These are phyloP conservation scores for Coregonus suidteri DNA, from an alignment of 2,797 vertebrate genomes.

Conservation along the genomic window DNA sequence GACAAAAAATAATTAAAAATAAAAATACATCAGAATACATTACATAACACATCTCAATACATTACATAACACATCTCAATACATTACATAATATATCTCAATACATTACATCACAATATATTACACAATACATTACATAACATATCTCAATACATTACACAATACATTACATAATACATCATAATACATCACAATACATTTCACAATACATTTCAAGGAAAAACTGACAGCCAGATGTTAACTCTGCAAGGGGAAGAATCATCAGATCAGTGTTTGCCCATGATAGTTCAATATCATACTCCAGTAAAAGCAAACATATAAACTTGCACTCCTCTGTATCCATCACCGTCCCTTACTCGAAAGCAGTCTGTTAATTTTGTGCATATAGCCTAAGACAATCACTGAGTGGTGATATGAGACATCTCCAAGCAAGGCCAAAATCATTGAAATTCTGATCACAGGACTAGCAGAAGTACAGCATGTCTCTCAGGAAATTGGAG, in stretches of 20 bases:
- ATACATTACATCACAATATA: no score
- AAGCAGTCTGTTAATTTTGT: conserved; percentile 22
- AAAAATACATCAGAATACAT: no score
- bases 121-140: no score
- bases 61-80: no score
- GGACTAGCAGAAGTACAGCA: conserved; percentile 22
- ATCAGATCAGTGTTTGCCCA: background rate
- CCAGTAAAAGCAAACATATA: background rate
- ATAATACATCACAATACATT: background rate
- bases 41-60: no score
- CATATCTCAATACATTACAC: background rate
- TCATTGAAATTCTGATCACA: conserved; percentile 51
- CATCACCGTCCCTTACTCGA: background rate
- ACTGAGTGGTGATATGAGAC: conserved; percentile 14
- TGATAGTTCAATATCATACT: conserved; percentile 1
- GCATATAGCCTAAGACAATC: background rate
- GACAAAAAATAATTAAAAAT: no score
- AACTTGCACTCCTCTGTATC: background rate
- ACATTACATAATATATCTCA: no score
- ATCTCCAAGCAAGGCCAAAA: background rate
- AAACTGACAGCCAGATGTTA: background rate
- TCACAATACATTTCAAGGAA: background rate
- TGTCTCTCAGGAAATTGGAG: conserved; percentile 20
- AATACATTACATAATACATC: background rate
- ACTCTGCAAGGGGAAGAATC: background rate